Evolutionary conservation across 2,888 invertebrate genomes (phyloP).

Genomic region (Acronicta leporina): DNA sequence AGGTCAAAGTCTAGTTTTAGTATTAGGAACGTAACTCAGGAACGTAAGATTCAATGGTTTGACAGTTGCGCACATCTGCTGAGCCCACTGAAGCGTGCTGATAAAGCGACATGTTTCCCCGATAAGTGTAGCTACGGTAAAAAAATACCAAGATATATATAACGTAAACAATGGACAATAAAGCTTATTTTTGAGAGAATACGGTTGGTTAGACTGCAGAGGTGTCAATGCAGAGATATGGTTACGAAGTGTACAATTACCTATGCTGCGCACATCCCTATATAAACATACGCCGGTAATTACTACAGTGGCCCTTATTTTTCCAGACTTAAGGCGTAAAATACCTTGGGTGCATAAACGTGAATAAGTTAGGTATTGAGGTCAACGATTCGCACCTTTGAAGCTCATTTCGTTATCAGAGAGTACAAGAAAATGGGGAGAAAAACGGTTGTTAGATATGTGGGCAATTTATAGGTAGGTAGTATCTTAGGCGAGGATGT

Average conservation of each 20-base stretch:
- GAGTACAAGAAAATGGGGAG: constrained; percentile 78
- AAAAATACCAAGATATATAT: constrained; percentile 30
- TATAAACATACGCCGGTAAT: constrained; percentile 5
- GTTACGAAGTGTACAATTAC: constrained; percentile 54
- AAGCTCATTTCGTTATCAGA: constrained; percentile 78
- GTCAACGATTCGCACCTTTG: constrained; percentile 85
- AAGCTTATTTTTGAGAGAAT: accelerated
- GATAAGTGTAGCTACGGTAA: constrained; percentile 52
- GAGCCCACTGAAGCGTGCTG: constrained; percentile 49
- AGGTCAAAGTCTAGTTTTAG: too few species aligned
- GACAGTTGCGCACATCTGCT: constrained; percentile 55
- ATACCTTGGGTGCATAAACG: constrained; percentile 22
- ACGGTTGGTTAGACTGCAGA: constrained; percentile 14
- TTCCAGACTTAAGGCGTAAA: constrained; percentile 13
- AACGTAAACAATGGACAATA: constrained; percentile 11
- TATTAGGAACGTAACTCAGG: too few species aligned
- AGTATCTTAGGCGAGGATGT: neutral
- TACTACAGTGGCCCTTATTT: neutral
- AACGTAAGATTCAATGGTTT: constrained; percentile 35
- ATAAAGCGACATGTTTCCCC: constrained; percentile 53
- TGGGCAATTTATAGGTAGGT: constrained; percentile 18
- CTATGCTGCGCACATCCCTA: constrained; percentile 39
- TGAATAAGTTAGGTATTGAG: constrained; percentile 64
- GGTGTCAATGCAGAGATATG: constrained; percentile 47
- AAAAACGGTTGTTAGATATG: constrained; percentile 60